Base-by-base conservation (phyloP, 92 coral and sea anemone genomes). In the Bergia puertoricense region DNA sequence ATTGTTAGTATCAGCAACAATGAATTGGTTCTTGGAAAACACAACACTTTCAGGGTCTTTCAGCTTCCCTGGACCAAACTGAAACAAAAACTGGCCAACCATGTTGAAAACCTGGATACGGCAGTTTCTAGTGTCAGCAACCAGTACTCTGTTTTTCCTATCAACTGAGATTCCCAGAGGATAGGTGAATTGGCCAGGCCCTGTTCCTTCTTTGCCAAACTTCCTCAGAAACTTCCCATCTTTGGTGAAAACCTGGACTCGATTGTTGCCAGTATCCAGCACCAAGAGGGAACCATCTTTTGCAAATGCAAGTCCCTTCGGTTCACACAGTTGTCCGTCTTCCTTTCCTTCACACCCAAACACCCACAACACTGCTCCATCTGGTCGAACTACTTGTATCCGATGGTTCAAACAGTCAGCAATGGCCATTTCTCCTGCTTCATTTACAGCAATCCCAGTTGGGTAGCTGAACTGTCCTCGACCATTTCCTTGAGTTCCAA, bases 1-100 rank as follows among this genome's bases (percentile, higher is more conserved):
- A 54, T 83, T 88, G 40, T 72, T 71, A 40, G 91, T 81, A 78
- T 91, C 93, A 16, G 93, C 90, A n/a, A 91, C 93, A 82, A 91
- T 77, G 71, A 88, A 83, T 8, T 88, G 74, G 57, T 85, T 84
- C 43, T 85, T 91, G 40, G 81, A 62, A 43, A 72, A 91, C 42
- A 88, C 62, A 38, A 81, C 91, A 68, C 88, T 80, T 71, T 81
- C 89, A 20, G 93, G 93, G 36, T 62, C 67, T 20, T 71, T 88
- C 22, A 91, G 56, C 40, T 88, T 91, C 76, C 68, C 88, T 20
- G 83, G 15, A 66, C 89, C 93, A 91, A 88, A 54, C 38, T 59
- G 80, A 4, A 85, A 80, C 65, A 44, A 79, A 51, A 83, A 84
- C 68, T 76, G 79, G 41, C 91, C 91, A 44, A 16, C 38, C 15